Evolutionary conservation across 2,797 vertebrate species (phyloP).

Genomic region (Chaenodraco wilsoni): DNA sequence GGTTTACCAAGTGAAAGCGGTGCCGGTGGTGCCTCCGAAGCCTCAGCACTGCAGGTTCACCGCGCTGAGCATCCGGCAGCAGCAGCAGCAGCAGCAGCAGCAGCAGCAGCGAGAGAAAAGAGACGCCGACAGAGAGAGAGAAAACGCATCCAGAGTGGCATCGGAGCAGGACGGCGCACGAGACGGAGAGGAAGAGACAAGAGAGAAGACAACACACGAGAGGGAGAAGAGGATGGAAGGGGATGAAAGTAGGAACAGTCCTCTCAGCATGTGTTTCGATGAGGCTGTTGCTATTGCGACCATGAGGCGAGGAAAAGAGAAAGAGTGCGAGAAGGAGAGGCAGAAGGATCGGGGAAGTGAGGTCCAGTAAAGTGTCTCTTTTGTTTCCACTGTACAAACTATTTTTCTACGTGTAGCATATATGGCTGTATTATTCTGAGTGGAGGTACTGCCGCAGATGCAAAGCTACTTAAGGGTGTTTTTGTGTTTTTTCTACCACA

Average conservation of each 20-base stretch:
- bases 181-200: slow-evolving; percentile 25
- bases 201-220: slow-evolving; percentile 35
- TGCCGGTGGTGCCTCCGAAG: slow-evolving; percentile 91
- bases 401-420: slow-evolving; percentile 22
- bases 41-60: slow-evolving; percentile 89
- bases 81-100: slow-evolving; percentile 57
- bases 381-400: slow-evolving; percentile 35
- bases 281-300: slow-evolving; percentile 84
- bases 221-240: slow-evolving; percentile 55
- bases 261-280: slow-evolving; percentile 86
- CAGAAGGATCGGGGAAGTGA: slow-evolving; percentile 57
- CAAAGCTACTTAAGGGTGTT: background rate
- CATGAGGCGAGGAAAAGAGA: slow-evolving; percentile 75
- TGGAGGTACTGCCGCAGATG: background rate
- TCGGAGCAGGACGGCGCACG: slow-evolving; percentile 27
- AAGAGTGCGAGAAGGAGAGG: slow-evolving; percentile 53
- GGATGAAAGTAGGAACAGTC: slow-evolving; percentile 63
- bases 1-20: slow-evolving; percentile 85
- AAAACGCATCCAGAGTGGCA: background rate
- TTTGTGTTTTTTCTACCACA: background rate
- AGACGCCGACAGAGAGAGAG: slow-evolving; percentile 27
- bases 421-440: background rate
- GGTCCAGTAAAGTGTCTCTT: slow-evolving; percentile 21
- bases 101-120: slow-evolving; percentile 52
- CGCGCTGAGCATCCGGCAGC: slow-evolving; percentile 78